A percentile compares a stretch with the other conserved stretches of the same genome.
Conservation (phyloP, 2,797 vertebrate species). For the Neosilurus hyrtlii region DNA sequence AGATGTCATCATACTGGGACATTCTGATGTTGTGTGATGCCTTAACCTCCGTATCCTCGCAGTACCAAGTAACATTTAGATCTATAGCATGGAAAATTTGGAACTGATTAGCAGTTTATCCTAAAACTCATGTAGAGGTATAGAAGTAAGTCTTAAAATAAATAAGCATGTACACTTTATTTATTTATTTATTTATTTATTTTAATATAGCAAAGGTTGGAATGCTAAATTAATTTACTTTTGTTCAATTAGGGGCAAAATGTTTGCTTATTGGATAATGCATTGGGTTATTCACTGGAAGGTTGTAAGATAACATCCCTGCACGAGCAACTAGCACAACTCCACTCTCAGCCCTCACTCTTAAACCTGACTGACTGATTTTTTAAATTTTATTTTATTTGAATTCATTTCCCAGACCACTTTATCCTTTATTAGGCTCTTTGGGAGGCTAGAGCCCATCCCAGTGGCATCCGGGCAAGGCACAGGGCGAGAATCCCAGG, state of each 20-base stretch:
- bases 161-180: not conserved
- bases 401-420: no score
- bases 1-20: slow-evolving; percentile 88
- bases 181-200: not conserved
- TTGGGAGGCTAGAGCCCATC: no score
- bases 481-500: no score
- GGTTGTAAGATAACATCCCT: no score
- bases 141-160: not conserved
- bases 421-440: no score
- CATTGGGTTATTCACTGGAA: not conserved
- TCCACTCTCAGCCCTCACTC: not conserved
- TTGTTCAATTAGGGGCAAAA: not conserved
- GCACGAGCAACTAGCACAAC: no score
- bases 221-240: not conserved
- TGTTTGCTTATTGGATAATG: not conserved
- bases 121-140: not conserved
- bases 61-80: slow-evolving; percentile 86
- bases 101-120: not conserved
- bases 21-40: slow-evolving; percentile 86
- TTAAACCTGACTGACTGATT: not conserved
- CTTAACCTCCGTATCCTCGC: slow-evolving; percentile 83
- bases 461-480: no score
- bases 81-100: slow-evolving; percentile 70
- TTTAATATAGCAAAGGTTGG: not conserved
- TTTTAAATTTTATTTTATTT: no score